Evolutionary conservation across 2,888 invertebrate genomes (phyloP), one percentile per base, ranked within the genome.

Genomic region (Coelopa pilipes): DNA sequence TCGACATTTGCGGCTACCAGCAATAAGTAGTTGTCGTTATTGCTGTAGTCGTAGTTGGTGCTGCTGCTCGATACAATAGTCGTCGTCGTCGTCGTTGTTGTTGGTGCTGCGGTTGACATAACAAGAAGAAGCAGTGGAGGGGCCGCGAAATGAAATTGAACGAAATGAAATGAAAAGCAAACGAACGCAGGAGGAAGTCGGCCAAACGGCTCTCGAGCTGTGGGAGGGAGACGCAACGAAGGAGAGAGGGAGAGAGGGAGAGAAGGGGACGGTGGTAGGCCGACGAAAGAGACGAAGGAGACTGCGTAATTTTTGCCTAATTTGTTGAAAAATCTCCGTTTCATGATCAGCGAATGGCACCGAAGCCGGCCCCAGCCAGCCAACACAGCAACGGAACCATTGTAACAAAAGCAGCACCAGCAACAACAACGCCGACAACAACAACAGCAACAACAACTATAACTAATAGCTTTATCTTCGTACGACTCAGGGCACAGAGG

Each of bases 241-340:
- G 34, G 34, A 24, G 24, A 17, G 57, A 59, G 17, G 10, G 57
- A 59, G 57, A 59, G 19, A 24, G 24, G 19, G 24, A 21, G 57
- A 59, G 57, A 59, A 17, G 17, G 24, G 19, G 24, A 21, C 21
- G 11, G 57, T 24, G 24, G 21, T 21, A 19, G 24, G 57, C 57
- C 4, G 4, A 34, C 34, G 34, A 34, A 19, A 59, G 24, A 13
- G 57, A 21, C 19, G 57, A 19, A n/a, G 19, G 55, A n/a, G 13
- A 59, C 57, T 21, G 24, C 17, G 57, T 59, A 59, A 59, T 19
- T 59, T 59, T 59, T 59, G 21, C 57, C 57, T 59, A 59, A 59
- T 59, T 59, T 59, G 57, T 59, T 59, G 13, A 59, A 59, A 21
- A n/a, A 59, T n/a, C 24, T 12, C 19, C 24, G 19, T 9, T 53